Evolutionary conservation across 37 sponge, comb jelly and placozoan genomes (phyloP), one percentile per base, ranked within the genome.

Genomic region (Sycon ciliatum): DNA sequence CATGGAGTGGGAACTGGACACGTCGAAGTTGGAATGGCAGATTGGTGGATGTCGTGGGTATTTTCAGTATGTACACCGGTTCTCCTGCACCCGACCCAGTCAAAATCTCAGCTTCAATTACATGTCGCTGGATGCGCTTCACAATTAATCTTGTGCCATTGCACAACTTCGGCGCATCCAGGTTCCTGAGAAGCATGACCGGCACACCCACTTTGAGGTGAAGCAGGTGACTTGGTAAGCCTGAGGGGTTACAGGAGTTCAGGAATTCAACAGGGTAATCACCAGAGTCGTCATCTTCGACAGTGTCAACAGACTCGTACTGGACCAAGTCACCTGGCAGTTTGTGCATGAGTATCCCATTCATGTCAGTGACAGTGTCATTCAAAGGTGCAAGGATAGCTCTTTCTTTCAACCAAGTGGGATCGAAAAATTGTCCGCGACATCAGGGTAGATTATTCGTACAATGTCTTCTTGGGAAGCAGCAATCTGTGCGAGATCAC

Each of bases 61-160:
- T 71, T 58, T 32, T 56, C 32, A 61, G 73, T 23, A 71, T 56
- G 18, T 20, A 56, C 7, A 71, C 73, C 18, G 24, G 24, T 58
- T 71, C 60, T 71, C 73, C 73, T 58, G 4, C 23, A 6, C n/a
- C 31, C 6, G 31, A 23, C 31, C 73, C 73, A 5, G 40, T 61
- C 56, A 33, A 24, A 62, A 71, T 71, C 6, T 61, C 56, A 49
- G 73, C 73, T 71, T 71, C 60, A 27, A 62, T 57, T 56, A 71
- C 60, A 20, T 71, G 55, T 11, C 61, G 57, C 31, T 5, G n/a
- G n/a, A 71, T 27, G n/a, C 24, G 56, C 56, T 61, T 56, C 55
- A 71, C 73, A n/a, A 56, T n/a, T n/a, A n/a, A n/a, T 71, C 57
- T 39, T 13, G 73, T 71, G 20, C 73, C 73, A 58, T 58, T 71